phyloP scores from a whole-genome alignment of 1,140 invertebrate genomes.

The Heliconius himera region DNA sequence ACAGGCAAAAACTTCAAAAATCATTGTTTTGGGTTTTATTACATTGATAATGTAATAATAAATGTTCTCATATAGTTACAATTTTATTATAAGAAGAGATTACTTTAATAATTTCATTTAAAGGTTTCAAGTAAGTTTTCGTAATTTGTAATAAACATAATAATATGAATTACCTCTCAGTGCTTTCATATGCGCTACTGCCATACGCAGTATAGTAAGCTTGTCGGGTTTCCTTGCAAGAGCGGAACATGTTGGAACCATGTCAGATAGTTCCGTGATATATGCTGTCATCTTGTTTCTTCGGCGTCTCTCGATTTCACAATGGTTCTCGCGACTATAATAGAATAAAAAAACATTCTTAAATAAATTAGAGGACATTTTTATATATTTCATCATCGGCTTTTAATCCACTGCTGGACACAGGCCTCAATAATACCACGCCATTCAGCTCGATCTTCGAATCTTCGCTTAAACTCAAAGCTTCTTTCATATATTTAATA shows the following conservation, averaged over 20 bases:
- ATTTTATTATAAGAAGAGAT: no score
- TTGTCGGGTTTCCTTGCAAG: conserved; percentile 99
- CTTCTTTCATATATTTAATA: no score
- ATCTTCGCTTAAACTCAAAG: no score
- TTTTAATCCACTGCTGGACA: background rate
- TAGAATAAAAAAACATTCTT: background rate
- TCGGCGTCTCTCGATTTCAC: conserved; percentile 98
- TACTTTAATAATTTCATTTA: no score
- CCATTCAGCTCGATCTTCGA: no score
- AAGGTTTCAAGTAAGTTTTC: no score
- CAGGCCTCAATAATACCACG: no score
- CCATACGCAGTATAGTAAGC: conserved; percentile 99
- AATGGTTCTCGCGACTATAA: conserved; percentile 97
- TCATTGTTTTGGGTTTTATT: no score
- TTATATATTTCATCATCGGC: background rate
- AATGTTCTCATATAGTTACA: no score
- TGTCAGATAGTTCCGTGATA: conserved; percentile 99
- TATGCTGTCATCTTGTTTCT: conserved; percentile 99
- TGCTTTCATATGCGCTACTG: conserved; percentile 99
- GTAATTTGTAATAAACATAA: no score
- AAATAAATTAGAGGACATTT: background rate
- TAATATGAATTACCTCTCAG: conserved; percentile 87
- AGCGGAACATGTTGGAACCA: conserved; percentile 99
- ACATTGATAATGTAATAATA: no score
- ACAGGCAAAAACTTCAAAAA: no score